Evolutionary conservation across 2,797 vertebrate species (phyloP).

Genomic region (Heteromormyrus szaboi): DNA sequence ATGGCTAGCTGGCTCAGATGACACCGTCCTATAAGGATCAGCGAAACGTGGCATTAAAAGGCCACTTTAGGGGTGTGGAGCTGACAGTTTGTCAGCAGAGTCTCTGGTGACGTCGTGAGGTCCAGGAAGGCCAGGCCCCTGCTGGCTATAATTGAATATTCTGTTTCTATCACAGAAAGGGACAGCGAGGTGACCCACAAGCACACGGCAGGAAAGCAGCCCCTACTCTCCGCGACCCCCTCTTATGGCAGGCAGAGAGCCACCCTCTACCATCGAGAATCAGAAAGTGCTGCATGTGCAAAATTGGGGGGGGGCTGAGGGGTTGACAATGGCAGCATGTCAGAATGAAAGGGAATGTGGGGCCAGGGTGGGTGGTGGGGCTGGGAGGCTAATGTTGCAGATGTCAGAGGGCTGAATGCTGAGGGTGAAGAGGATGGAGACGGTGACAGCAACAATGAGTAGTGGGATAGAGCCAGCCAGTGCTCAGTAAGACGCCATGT

Average conservation of each 20-base stretch:
- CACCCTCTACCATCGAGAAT: neutral
- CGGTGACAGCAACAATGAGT: neutral
- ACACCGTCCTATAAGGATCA: neutral
- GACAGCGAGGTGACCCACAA: neutral
- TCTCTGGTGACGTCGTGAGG: neutral
- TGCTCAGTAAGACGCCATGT: neutral
- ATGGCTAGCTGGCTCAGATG: neutral
- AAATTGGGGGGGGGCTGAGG: neutral
- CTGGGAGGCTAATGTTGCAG: neutral
- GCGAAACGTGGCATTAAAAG: neutral
- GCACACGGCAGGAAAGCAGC: neutral
- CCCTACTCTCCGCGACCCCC: neutral
- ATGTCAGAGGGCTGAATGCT: neutral
- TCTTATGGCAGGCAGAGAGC: neutral
- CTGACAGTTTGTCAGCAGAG: neutral
- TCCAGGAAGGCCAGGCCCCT: neutral
- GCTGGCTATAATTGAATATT: slow-evolving; percentile 6
- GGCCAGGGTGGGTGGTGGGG: neutral
- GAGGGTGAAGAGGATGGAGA: neutral
- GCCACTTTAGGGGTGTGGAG: neutral
- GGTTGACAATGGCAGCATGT: neutral
- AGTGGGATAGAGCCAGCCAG: neutral
- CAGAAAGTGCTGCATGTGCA: neutral
- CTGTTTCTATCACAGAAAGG: neutral
- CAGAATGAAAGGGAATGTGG: neutral